Base-by-base conservation (phyloP, 1,140 invertebrate species). In the Euwallacea similis region DNA sequence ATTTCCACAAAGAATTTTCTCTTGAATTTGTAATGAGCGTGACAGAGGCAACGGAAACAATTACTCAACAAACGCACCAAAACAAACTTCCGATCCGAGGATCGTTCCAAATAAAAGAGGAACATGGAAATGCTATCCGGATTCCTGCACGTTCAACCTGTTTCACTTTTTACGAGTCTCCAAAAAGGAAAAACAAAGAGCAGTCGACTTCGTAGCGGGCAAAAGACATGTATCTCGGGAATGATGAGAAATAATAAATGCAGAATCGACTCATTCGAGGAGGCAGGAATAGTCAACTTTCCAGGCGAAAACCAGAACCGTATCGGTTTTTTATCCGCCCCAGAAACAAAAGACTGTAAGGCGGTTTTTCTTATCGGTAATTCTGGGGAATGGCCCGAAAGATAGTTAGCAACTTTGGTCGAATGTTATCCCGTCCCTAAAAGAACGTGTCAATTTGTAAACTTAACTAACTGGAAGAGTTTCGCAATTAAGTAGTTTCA, bases 391-490 rank as follows among this genome's bases (percentile, higher is more conserved):
- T 75, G 73, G 73, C 66, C 66, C 66, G 71, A 74, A 75, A 77
- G 76, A 74, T 77, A 74, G 74, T 77, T 77, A 75, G 74, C 71
- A 77, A 75, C 74, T 74, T 70, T 62, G 66, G 71, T 63, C 72
- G 70, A 74, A 74, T 77, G 73, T 74, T 74, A 71, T 73, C 74
- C 73, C 69, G 62, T 63, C 69, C 64, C 59, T 42, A 72, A 66
- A 63, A 73, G 75, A 76, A 78, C 77, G 77, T 78, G 77, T 78
- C 77, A 78, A 78, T 78, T 78, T 78, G 77, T 78, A 76, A 78
- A 77, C 71, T 75, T 76, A 77, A 76, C 76, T 77, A 78, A 78
- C 76, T 75, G 76, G 77, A 78, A 77, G 77, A 78, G 74, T 78
- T 74, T 76, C 63, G 77, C 74, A 78, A 78, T 78, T 78, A 78